These are phyloP conservation scores for Mythimna impura DNA, from an alignment of 2,888 invertebrate species.

Conservation along the genomic window DNA sequence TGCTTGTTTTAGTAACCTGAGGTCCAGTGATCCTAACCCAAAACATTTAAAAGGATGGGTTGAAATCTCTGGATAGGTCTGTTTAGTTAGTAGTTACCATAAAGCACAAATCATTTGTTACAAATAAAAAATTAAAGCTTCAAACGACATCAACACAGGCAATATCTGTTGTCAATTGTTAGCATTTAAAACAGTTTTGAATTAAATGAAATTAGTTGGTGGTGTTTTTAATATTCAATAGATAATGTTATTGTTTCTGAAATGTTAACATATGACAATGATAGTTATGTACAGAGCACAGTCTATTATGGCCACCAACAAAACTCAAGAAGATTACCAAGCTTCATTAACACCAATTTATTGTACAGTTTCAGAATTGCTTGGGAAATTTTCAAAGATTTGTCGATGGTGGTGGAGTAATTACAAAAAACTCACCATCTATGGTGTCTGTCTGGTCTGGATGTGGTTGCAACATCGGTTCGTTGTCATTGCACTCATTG, in stretches of 20 bases:
- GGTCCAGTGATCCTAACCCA: constrained; percentile 65
- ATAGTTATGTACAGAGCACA: constrained; percentile 51
- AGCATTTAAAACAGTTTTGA: constrained; percentile 20
- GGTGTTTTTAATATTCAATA: background rate
- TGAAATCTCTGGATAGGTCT: constrained; percentile 36
- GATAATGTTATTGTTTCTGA: background rate
- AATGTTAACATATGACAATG: constrained; percentile 63
- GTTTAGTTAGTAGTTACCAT: constrained; percentile 19
- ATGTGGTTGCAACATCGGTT: constrained; percentile 91
- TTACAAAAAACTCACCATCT: constrained; percentile 91
- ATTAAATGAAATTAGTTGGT: background rate
- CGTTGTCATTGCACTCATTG: constrained; percentile 91
- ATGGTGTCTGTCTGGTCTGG: constrained; percentile 94
- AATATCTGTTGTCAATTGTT: constrained; percentile 51
- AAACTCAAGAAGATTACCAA: constrained; percentile 41
- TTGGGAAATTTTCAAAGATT: constrained; percentile 16
- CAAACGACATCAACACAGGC: constrained; percentile 36
- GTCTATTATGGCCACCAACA: constrained; percentile 66
- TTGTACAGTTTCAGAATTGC: background rate
- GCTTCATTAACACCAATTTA: background rate
- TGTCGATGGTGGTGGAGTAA: constrained; percentile 35
- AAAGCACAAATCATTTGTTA: constrained; percentile 50
- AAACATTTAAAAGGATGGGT: constrained; percentile 5
- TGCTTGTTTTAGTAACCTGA: constrained; percentile 62
- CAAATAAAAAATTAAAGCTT: constrained; percentile 56